Base-by-base conservation (phyloP, 2,113 vertebrate species). In the Serinus canaria region DNA sequence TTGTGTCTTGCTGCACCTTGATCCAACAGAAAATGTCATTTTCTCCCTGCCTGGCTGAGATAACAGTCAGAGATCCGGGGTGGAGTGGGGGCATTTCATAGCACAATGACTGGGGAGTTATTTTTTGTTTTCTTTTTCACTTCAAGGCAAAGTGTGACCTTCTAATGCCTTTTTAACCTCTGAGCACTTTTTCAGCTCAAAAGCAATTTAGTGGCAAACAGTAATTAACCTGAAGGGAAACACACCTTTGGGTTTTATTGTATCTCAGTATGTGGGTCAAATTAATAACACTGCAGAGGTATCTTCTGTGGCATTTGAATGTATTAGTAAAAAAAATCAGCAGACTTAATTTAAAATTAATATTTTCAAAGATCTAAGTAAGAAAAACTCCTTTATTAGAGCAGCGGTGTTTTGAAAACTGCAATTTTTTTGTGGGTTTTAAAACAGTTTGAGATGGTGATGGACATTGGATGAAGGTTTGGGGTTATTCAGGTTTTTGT, bases 141-240 rank as follows among this genome's bases (percentile, higher is more conserved):
- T 73, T 87, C 37, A 53, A 59, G 85, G 75, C 82, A 66, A 85
- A 59, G 24, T 70, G 35, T 92, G 78, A 67, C 52, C 28, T 91
- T 41, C 27, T 83, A 68, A 50, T 75, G 20, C 55, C 79, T 85
- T 68, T 67, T 91, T 93, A 87, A 90, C 79, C 75, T 92, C 44
- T 25, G n/a, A 59, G 43, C 33, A 10, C 33, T 69, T 75, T 53
- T 78, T 85, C 5, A 8, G 55, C 44, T 67, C 69, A 44, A 44
- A 81, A 46, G 56, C 68, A 83, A 46, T 92, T 89, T 77, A 86
- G 30, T 74, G 72, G 53, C 60, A 88, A 85, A 77, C 15, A 69
- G 53, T 77, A 92, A 88, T 93, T 95, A 95, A 93, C 35, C 59
- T 59, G 19, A 70, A 90, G 55, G 55, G 52, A 86, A 93, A 63